Base-by-base conservation (phyloP, 1,140 invertebrate species). In the Geopemphigus sp. region DNA sequence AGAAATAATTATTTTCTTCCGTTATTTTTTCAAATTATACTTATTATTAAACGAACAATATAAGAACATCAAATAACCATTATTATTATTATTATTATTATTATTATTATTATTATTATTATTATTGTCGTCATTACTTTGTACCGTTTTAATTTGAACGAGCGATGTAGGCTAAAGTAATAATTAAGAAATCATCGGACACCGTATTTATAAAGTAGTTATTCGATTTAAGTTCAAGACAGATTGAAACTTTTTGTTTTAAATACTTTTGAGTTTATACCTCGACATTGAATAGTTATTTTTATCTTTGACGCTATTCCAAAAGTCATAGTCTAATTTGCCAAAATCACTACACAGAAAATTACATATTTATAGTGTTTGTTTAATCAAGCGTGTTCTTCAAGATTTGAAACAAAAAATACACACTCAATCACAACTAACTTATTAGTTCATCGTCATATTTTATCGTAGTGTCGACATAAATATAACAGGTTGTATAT, bases 231-330 rank as follows among this genome's bases (percentile, higher is more conserved):
- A 68, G 45, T 50, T 50, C 15, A 50, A 68, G 5, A 26, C 47
- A 68, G 22, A 22, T 68, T 26, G 50, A 54, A 19, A 72, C 68
- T 72, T 72, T 72, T 29, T 1, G 64, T 53, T 70, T 70, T 70
- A 26, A 70, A 70, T 26, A 70, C 45, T 70, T 53, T 10, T 24
- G 10, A 4, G n/a, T n/a, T 29, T n/a, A 5, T 72, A 54, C 50
- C 68, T 72, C 50, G 68, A 72, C 68, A 72, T 72, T 72, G 68
- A 54, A 54, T 17, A 29, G 32, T 78, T 78, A 78, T 78, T 78
- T 78, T 78, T 24, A 39, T 78, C 11, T 29, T 78, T 78, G 74
- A 61, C n/a, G 19, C 39, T 4, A 63, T 63, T 78, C 74, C 74
- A 78, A 74, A 50, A 45, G 22, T 22, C 39, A 45, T 39, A 22